Evolutionary conservation across 2,113 vertebrate species (phyloP), one percentile per base, ranked within the genome.

Genomic region (Oreochromis niloticus): DNA sequence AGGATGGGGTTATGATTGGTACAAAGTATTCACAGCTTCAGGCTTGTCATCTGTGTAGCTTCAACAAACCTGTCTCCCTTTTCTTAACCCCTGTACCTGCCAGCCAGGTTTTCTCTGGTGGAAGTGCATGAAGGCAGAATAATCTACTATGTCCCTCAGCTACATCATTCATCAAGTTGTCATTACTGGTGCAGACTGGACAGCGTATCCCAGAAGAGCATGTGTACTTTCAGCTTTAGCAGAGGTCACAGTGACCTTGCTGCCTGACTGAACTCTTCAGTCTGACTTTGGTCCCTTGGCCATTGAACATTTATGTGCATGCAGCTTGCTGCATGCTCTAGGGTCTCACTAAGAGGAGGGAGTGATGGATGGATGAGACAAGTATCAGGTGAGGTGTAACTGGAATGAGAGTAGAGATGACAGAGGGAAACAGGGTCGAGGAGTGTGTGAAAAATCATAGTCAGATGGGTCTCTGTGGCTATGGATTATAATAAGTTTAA

Each of bases 221-320:
- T 34, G 43, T 87, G 85, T 80, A 80, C 88, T 89, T 92, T 84
- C 78, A 85, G 50, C 54, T 92, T 87, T 57, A 39, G 59, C 71
- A 66, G 84, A 91, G 92, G 93, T 95, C 92, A 91, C 22, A 46
- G 75, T 87, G 93, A 93, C 94, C 94, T 95, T 93, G 84, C 82
- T 11, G 80, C 85, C 50, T 88, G 90, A 88, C 85, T 92, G 85
- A 91, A 92, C 82, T 82, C 81, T 75, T 55, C 22, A 19, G 57
- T 86, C 59, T 24, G 61, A 81, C 36, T 85, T 84, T 46, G 56
- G 52, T 91, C 57, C 30, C 84, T 83, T 17, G 59, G 48, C 32
- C 79, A 39, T 59, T 34, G 48, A 93, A 63, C 87, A 87, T 90
- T 83, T 59, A 57, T 63, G 39, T 84, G 78, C 66, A 52, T 80